These are phyloP conservation scores for Drosophila paracracens DNA, from an alignment of 2,888 invertebrate genomes.

Conservation along the genomic window DNA sequence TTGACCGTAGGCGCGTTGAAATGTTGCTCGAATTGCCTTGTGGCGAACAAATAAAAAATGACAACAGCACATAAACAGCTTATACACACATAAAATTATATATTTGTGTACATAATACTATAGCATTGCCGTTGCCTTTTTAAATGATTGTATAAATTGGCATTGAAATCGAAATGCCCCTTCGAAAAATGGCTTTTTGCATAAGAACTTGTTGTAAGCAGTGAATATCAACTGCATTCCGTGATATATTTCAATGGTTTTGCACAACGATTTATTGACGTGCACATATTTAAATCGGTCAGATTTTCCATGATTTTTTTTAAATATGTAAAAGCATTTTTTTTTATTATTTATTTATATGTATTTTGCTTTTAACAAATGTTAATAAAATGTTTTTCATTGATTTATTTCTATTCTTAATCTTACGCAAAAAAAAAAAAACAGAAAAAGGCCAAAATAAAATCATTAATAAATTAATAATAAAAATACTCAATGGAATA, in stretches of 20 bases:
- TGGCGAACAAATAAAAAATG: constrained; percentile 55
- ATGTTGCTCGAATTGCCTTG: constrained; percentile 61
- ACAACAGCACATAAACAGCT: constrained; percentile 27
- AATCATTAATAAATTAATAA: too few species aligned
- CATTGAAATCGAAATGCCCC: constrained; percentile 41
- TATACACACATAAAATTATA: background rate
- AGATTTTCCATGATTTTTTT: background rate
- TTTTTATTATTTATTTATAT: background rate
- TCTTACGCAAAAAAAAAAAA: background rate
- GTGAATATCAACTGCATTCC: constrained; percentile 2
- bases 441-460: too few species aligned
- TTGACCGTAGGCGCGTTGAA: constrained; percentile 75
- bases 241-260: constrained; percentile 36
- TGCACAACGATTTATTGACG: background rate
- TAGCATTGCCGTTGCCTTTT: constrained; percentile 44
- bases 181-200: constrained; percentile 44
- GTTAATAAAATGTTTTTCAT: background rate
- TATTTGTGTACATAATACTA: constrained; percentile 37
- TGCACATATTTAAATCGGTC: background rate
- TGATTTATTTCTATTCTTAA: too few species aligned
- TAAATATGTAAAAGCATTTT: background rate
- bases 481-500: background rate
- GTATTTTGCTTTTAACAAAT: background rate
- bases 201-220: constrained; percentile 22
- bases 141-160: constrained; percentile 46